Conservation (phyloP, 2,797 vertebrate species). For the Yasuhikotakia modesta region DNA sequence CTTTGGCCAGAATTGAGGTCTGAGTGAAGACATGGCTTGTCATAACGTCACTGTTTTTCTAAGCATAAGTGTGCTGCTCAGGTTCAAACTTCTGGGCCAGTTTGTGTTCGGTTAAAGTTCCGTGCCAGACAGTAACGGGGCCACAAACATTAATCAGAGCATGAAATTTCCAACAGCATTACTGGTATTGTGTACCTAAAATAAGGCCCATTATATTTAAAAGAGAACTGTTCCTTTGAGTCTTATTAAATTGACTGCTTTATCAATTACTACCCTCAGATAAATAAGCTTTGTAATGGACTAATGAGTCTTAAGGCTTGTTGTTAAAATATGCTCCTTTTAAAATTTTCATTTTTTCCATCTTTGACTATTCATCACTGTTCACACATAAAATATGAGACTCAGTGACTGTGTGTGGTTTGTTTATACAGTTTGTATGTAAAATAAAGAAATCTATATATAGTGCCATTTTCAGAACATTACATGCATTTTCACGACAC, state of each 20-base stretch:
- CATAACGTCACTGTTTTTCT: not conserved
- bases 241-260: slow-evolving; percentile 2
- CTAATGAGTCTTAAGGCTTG: slow-evolving; percentile 2
- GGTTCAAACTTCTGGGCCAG: not conserved
- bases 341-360: slow-evolving; percentile 1
- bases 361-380: not conserved
- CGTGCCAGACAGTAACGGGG: too few relatives aligned
- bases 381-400: slow-evolving; percentile 9
- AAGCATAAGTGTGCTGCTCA: not conserved
- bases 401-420: not conserved
- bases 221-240: not conserved
- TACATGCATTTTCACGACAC: too few relatives aligned
- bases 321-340: not conserved
- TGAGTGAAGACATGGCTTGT: not conserved
- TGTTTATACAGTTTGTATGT: not conserved
- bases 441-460: too few relatives aligned
- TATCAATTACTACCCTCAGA: not conserved
- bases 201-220: not conserved
- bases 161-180: not conserved
- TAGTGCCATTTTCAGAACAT: too few relatives aligned
- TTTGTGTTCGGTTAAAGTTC: not conserved
- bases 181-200: slow-evolving; percentile 10
- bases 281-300: not conserved
- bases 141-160: not conserved
- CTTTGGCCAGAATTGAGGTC: not conserved